Conservation (phyloP, 2,113 vertebrate genomes). For the Pterocles burchelli region DNA sequence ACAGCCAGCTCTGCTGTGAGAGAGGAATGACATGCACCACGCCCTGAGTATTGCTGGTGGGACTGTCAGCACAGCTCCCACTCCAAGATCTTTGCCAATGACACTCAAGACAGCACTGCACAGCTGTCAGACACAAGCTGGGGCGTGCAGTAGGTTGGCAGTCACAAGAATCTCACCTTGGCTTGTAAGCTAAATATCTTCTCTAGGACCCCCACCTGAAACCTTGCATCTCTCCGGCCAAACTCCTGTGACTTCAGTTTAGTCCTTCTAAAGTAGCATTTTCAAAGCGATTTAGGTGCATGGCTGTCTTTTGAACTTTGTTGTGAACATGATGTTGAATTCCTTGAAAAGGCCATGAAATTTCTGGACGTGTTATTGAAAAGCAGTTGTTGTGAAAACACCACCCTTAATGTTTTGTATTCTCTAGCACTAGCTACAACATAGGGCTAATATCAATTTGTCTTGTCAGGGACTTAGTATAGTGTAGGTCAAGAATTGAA, state of each 20-base stretch:
- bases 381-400: not conserved
- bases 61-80: not conserved
- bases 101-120: not conserved
- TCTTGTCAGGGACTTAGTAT: not conserved
- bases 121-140: constrained; percentile 67
- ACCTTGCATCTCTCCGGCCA: not conserved
- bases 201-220: not conserved
- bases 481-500: not conserved
- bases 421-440: not conserved
- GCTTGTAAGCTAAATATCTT: not conserved
- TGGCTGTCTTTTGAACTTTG: not conserved
- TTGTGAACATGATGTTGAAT: not conserved
- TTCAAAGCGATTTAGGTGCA: not conserved
- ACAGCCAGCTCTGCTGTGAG: not conserved
- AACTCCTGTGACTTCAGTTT: not conserved
- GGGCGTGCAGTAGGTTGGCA: constrained; percentile 61
- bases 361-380: not conserved
- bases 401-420: not conserved
- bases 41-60: not conserved
- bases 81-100: not conserved
- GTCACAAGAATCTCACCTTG: constrained; percentile 38
- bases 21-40: not conserved
- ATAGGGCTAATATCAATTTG: not conserved
- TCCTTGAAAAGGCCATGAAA: not conserved
- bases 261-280: not conserved